Conservation (phyloP, 2,888 invertebrate genomes). For the Troides oblongomaculatus region DNA sequence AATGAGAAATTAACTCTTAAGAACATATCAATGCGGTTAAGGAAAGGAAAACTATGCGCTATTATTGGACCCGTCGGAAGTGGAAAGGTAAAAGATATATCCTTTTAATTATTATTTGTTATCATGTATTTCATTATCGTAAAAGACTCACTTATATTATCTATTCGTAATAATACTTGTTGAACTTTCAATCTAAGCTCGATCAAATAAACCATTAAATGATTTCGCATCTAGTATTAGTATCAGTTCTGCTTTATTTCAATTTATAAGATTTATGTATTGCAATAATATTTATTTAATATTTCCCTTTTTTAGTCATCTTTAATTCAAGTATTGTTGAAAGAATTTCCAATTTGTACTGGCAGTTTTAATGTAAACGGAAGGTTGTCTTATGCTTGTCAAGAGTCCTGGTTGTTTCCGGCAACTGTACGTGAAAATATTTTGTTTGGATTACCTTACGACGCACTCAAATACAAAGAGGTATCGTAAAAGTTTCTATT, state of each 20-base stretch:
- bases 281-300: neutral
- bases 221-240: neutral
- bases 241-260: neutral
- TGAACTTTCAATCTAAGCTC: no score
- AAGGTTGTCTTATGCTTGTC: constrained; percentile 86
- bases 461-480: constrained; percentile 82
- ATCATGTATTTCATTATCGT: no score
- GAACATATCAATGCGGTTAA: constrained; percentile 78
- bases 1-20: constrained; percentile 73
- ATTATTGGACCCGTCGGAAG: constrained; percentile 93
- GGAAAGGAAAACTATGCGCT: constrained; percentile 84
- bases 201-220: no score
- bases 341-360: constrained; percentile 81
- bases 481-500: constrained; percentile 40
- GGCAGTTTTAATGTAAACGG: constrained; percentile 84
- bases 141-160: no score
- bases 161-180: no score
- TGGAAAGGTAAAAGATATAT: constrained; percentile 80
- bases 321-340: constrained; percentile 83
- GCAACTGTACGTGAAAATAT: constrained; percentile 90
- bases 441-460: constrained; percentile 85
- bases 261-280: neutral
- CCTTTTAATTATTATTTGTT: constrained; percentile 3
- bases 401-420: constrained; percentile 91
- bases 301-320: constrained; percentile 71